Evolutionary conservation across 2,113 vertebrate species (phyloP).

Genomic region (Bujurquina vittata): DNA sequence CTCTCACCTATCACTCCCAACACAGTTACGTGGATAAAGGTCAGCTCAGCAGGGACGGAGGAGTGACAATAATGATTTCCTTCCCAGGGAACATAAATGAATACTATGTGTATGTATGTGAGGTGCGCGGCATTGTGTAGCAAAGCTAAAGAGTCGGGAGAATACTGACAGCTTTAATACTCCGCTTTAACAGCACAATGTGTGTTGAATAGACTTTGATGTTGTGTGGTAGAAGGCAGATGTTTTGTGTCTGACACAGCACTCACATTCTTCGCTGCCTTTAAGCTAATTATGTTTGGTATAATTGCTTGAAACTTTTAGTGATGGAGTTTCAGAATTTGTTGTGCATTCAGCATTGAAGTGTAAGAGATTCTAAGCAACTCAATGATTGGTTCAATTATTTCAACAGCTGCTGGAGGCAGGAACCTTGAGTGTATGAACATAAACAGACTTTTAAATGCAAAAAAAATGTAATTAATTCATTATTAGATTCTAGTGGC

Average conservation of each 20-base stretch:
- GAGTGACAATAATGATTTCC: background rate
- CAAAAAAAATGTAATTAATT: background rate
- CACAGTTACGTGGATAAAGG: background rate
- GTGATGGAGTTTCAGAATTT: background rate
- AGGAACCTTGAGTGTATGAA: background rate
- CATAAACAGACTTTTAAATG: rapidly evolving
- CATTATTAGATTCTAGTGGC: background rate
- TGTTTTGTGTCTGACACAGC: background rate
- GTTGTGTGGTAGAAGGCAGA: background rate
- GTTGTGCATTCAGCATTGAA: background rate
- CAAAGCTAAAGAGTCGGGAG: background rate
- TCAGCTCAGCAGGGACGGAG: background rate
- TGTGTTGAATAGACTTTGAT: background rate
- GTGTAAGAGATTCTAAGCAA: background rate
- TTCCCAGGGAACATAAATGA: background rate
- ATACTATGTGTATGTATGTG: background rate
- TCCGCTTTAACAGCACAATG: background rate
- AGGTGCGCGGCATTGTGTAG: background rate
- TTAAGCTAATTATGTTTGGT: background rate
- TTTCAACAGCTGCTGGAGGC: background rate
- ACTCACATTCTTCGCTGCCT: background rate
- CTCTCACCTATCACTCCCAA: background rate
- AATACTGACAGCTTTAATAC: background rate
- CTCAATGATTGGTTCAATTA: constrained; percentile 2
- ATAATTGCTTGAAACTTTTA: background rate